Percentiles rank a stretch among this genome's conserved stretches.
Conservation (phyloP, 2,113 vertebrate genomes). For the Callipepla squamata region DNA sequence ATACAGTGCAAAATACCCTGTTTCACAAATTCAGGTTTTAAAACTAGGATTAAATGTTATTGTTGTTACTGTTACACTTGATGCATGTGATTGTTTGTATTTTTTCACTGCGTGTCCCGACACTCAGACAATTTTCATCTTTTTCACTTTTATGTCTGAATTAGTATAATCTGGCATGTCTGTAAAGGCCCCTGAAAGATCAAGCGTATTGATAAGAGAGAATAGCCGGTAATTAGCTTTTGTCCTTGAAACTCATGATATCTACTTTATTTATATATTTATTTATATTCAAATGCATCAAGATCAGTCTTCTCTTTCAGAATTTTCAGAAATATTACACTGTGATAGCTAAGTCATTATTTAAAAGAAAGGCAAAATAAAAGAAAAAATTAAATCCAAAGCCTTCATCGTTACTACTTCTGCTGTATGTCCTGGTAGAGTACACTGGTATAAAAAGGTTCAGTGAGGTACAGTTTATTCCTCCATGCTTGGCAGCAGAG, state of each 20-base stretch:
- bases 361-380: not conserved
- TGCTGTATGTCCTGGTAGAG: not conserved
- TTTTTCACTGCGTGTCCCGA: not conserved
- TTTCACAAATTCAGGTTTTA: not conserved
- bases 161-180: slow-evolving; percentile 6
- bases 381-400: not conserved
- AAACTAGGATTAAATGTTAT: not conserved
- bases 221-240: not conserved
- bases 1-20: not conserved
- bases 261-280: not conserved
- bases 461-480: not conserved
- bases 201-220: not conserved
- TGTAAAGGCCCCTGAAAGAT: not conserved
- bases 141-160: not conserved
- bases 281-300: not conserved
- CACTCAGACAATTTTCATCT: not conserved
- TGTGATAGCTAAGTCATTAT: not conserved
- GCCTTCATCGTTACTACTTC: not conserved
- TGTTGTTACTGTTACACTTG: not conserved
- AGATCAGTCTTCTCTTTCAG: not conserved
- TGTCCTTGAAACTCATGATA: not conserved
- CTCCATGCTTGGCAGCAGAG: slow-evolving; percentile 12
- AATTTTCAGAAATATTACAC: not conserved
- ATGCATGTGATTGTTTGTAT: not conserved
- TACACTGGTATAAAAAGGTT: not conserved